These are phyloP conservation scores for Atrina japonica DNA, from an alignment of 2,888 invertebrate species.

Conservation along the genomic window DNA sequence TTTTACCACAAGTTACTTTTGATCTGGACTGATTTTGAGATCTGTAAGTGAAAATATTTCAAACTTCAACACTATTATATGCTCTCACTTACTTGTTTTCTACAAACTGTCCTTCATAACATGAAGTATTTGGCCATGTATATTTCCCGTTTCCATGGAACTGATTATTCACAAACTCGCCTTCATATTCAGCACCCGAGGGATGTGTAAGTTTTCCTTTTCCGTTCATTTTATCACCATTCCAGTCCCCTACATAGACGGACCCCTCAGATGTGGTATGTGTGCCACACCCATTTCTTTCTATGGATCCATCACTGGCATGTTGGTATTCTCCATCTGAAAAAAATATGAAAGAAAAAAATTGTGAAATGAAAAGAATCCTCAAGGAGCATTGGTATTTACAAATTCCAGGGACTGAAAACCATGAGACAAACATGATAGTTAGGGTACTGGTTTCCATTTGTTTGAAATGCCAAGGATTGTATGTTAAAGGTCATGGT, in stretches of 20 bases:
- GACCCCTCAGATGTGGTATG: slow-evolving; percentile 74
- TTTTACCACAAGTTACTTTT: too few species aligned
- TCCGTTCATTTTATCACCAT: slow-evolving; percentile 79
- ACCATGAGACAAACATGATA: neutral
- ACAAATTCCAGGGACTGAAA: neutral
- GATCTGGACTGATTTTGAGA: too few species aligned
- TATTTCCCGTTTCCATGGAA: slow-evolving; percentile 79
- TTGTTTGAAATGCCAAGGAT: too few species aligned
- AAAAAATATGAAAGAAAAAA: slow-evolving; percentile 31
- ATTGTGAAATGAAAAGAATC: neutral
- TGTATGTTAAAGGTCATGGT: too few species aligned
- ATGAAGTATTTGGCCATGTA: slow-evolving; percentile 78
- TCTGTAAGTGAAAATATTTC: too few species aligned
- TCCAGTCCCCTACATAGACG: slow-evolving; percentile 76
- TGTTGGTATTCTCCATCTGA: slow-evolving; percentile 77
- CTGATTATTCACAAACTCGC: slow-evolving; percentile 77
- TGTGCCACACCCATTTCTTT: slow-evolving; percentile 72
- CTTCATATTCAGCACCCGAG: slow-evolving; percentile 75
- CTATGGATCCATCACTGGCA: slow-evolving; percentile 67
- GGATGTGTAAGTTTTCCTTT: slow-evolving; percentile 72
- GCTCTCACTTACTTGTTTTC: slow-evolving; percentile 75
- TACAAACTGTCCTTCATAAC: slow-evolving; percentile 76
- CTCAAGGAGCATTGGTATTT: neutral
- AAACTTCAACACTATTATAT: too few species aligned
- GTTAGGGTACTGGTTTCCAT: neutral